Evolutionary conservation across 2,888 invertebrate genomes (phyloP).

Genomic region (Phyto melanocephala): DNA sequence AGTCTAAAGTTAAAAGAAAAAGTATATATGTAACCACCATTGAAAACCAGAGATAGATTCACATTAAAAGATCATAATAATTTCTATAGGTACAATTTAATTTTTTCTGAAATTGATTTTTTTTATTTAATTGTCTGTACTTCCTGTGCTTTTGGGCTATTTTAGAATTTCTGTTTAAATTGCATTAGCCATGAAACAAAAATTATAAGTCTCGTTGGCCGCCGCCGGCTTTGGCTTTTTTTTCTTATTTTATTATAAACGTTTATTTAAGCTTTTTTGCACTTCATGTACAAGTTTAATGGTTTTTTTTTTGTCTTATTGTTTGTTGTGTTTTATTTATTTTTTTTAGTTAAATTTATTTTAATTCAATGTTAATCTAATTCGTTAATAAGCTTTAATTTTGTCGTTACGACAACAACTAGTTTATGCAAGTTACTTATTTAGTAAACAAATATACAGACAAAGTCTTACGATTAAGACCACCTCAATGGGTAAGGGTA

Average conservation of each 20-base stretch:
- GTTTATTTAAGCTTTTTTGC: conserved; percentile 43
- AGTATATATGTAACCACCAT: no score
- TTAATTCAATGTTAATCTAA: conserved; percentile 66
- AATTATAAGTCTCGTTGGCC: conserved; percentile 11
- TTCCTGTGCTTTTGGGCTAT: neutral
- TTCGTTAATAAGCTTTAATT: conserved; percentile 62
- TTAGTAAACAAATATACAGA: neutral
- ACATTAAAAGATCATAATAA: no score
- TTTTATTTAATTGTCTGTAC: neutral
- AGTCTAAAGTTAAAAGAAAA: no score
- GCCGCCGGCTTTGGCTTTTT: conserved; percentile 27
- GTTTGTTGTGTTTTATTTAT: neutral
- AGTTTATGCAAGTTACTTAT: conserved; percentile 54
- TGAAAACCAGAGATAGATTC: no score
- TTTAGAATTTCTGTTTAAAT: neutral
- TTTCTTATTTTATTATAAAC: conserved; percentile 15
- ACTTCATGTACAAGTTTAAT: neutral
- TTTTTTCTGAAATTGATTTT: no score
- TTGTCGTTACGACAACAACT: conserved; percentile 49
- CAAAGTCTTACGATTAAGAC: neutral
- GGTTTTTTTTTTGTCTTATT: neutral
- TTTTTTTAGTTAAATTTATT: conserved; percentile 38
- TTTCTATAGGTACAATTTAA: no score
- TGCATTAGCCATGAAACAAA: neutral
- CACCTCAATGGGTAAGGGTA: neutral